Evolutionary conservation across 2,113 vertebrate genomes (phyloP).

Genomic region (Paramisgurnus dabryanus): DNA sequence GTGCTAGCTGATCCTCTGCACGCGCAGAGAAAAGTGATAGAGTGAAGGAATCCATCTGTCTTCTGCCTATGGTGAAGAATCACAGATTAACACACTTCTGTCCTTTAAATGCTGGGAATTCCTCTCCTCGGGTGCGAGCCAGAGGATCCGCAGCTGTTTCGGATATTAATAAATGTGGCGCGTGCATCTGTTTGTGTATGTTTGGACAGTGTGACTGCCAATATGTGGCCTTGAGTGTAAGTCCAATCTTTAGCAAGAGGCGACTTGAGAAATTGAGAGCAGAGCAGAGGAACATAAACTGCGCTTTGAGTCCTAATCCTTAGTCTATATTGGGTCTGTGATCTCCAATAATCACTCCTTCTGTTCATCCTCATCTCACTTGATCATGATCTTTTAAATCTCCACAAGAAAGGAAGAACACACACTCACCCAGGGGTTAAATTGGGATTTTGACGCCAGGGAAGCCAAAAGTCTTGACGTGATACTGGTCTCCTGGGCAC

Average conservation of each 20-base stretch:
- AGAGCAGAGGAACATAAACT: slow-evolving; percentile 37
- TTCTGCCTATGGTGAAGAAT: slow-evolving; percentile 46
- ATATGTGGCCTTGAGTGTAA: slow-evolving; percentile 22
- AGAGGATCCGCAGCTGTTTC: slow-evolving; percentile 50
- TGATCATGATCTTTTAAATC: slow-evolving; percentile 28
- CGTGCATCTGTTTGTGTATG: slow-evolving; percentile 32
- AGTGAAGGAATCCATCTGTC: slow-evolving; percentile 52
- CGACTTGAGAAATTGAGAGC: slow-evolving; percentile 45
- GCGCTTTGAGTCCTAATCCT: slow-evolving; percentile 43
- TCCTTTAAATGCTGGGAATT: slow-evolving; percentile 49
- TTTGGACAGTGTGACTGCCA: slow-evolving; percentile 23
- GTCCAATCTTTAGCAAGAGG: slow-evolving; percentile 27
- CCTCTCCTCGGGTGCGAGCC: slow-evolving; percentile 36
- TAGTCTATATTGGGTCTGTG: slow-evolving; percentile 38
- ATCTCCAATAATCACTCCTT: slow-evolving; percentile 55
- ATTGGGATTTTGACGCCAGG: too few relatives aligned
- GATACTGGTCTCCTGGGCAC: too few relatives aligned
- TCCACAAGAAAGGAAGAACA: slow-evolving; percentile 24
- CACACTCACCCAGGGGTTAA: background rate
- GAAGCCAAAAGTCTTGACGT: too few relatives aligned
- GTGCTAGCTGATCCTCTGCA: slow-evolving; percentile 43
- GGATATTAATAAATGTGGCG: slow-evolving; percentile 39
- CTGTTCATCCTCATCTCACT: slow-evolving; percentile 39
- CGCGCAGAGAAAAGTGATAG: slow-evolving; percentile 44
- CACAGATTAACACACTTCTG: slow-evolving; percentile 54